Conservation (phyloP, 2,888 invertebrate genomes). For the Poecilobothrus nobilitatus region DNA sequence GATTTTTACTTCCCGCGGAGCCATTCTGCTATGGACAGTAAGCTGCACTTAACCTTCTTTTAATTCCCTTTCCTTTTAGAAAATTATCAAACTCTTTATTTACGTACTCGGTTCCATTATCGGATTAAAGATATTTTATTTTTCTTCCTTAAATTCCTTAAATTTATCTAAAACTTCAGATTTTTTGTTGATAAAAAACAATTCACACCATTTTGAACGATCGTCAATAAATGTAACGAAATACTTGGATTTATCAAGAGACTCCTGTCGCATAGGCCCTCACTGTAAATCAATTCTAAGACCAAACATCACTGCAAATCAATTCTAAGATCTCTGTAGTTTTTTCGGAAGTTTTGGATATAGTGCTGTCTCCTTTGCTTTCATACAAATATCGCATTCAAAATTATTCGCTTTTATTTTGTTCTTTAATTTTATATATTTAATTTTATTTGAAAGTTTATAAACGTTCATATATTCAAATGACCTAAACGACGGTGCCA, state of each 20-base stretch:
- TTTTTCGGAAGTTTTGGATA: neutral
- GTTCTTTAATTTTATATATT: too few relatives aligned
- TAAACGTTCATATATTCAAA: too few relatives aligned
- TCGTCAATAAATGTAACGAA: neutral
- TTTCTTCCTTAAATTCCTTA: too few relatives aligned
- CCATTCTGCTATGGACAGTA: constrained; percentile 18
- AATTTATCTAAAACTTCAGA: constrained; percentile 21
- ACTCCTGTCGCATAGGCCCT: too few relatives aligned
- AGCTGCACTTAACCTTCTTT: constrained; percentile 8
- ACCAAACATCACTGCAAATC: too few relatives aligned
- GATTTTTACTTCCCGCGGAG: constrained; percentile 13
- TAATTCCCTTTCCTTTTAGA: constrained; percentile 12
- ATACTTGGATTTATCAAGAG: too few relatives aligned
- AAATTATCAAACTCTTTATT: constrained; percentile 11
- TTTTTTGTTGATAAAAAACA: constrained; percentile 20
- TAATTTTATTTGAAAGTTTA: too few relatives aligned
- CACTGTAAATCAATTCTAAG: too few relatives aligned
- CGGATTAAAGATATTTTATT: constrained; percentile 16
- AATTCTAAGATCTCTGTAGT: neutral
- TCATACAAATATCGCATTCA: too few relatives aligned
- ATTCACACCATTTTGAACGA: neutral
- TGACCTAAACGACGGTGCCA: too few relatives aligned
- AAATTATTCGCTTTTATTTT: neutral
- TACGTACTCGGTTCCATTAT: constrained; percentile 14
- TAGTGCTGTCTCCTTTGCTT: neutral